Evolutionary conservation across 2,888 invertebrate genomes (phyloP).

Genomic region (Bellardia bayeri): DNA sequence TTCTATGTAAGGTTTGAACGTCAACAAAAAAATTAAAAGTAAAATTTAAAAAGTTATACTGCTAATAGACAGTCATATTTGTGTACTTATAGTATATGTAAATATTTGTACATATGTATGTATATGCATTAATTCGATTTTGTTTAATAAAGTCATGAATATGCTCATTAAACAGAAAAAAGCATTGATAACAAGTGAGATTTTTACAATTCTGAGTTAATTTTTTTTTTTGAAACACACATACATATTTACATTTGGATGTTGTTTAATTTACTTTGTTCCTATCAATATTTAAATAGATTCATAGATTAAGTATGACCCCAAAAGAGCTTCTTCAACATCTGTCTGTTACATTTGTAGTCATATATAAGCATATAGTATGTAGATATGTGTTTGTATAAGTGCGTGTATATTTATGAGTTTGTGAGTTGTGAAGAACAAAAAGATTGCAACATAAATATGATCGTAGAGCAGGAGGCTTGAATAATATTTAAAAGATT

Average conservation of each 20-base stretch:
- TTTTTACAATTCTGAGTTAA: slow-evolving; percentile 11
- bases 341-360: slow-evolving; percentile 10
- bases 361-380: not conserved
- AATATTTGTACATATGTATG: no score
- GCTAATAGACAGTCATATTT: no score
- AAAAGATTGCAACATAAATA: slow-evolving; percentile 53
- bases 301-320: slow-evolving; percentile 55
- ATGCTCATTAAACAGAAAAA: not conserved
- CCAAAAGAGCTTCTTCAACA: slow-evolving; percentile 56
- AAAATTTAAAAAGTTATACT: no score
- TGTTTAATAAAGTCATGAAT: not conserved
- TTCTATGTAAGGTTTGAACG: no score
- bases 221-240: not conserved
- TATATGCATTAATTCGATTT: not conserved
- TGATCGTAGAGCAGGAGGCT: slow-evolving; percentile 13
- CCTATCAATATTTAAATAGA: slow-evolving; percentile 42
- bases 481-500: slow-evolving; percentile 14
- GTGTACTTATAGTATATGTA: no score
- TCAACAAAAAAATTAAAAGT: no score
- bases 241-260: no score
- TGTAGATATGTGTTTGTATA: not conserved
- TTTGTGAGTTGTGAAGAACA: not conserved
- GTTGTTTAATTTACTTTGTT: not conserved
- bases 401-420: not conserved
- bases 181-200: slow-evolving; percentile 50